Base-by-base conservation (phyloP, 1,140 invertebrate genomes). In the Drosophila micromelanica region DNA sequence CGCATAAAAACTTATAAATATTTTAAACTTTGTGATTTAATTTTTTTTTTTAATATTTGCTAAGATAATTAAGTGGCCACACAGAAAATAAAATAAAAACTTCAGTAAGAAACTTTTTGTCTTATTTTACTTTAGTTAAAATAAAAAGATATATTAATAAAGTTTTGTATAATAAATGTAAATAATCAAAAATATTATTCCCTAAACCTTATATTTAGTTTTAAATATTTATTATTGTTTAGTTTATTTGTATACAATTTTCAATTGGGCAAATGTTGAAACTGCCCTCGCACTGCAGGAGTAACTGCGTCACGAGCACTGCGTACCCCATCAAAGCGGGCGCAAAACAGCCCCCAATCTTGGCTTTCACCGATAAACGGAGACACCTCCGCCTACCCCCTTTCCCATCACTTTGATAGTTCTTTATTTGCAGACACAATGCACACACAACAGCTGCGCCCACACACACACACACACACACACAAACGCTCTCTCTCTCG, bases 281-380 rank as follows among this genome's bases (percentile, higher is more conserved):
- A 20, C 43, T 30, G 1, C 80, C 61, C 75, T 78, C 61, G 71
- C 64, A 59, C 17, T 70, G 56, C 82, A 78, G 78, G 45, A 64
- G 57, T 52, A 81, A 65, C 72, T 85, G 78, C 81, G 81, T 87
- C 81, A 86, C 70, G 42, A 73, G 23, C 59, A 55, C 3, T 48
- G 61, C 48, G 45, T 27, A n/a, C 15, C 45, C 37, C 45, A 72
- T 46, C 76, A 23, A 60, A 32, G 17, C 48, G 42, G 55, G 60
- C 42, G 17, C 30, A 23, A 59, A 32, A 49, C 63, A 55, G 56
- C 70, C 40, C 70, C 63, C 52, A 73, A 40, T 13, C 12, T 12
- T 37, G n/a, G 49, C 11, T 23, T 38, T 48, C 45, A 42, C 32
- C 42, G 40, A 52, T 61, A 65, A 54, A 38, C 52, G 37, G 37